Conservation (phyloP, 2,113 vertebrate species). For the Ceuthmochares aereus region DNA sequence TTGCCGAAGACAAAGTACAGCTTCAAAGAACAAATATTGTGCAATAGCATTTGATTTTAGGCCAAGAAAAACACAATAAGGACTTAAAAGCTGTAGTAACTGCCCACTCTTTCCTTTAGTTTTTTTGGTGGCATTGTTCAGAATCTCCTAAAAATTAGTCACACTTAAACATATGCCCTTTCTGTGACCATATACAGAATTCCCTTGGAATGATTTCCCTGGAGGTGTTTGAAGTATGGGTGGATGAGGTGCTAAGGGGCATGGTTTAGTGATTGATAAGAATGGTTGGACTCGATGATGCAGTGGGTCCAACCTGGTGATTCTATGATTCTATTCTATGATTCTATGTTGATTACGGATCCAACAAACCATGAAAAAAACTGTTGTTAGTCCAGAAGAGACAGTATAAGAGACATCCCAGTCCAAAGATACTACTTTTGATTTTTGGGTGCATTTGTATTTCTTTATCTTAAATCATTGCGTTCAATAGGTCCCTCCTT, state of each 20-base stretch:
- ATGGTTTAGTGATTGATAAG: too few relatives aligned
- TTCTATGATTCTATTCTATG: too few relatives aligned
- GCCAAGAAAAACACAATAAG: not conserved
- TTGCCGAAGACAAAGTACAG: not conserved
- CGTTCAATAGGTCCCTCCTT: not conserved
- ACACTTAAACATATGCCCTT: not conserved
- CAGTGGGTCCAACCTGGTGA: too few relatives aligned
- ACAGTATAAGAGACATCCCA: not conserved
- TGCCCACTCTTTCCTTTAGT: accelerated
- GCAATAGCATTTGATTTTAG: not conserved
- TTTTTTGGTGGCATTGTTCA: not conserved
- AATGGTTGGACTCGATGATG: too few relatives aligned
- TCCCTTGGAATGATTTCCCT: not conserved
- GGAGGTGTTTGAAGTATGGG: too few relatives aligned
- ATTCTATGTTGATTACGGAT: not conserved
- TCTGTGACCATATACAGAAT: not conserved
- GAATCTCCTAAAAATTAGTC: not conserved
- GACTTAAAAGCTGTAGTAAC: not conserved
- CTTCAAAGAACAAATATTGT: not conserved
- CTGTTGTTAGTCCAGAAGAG: not conserved
- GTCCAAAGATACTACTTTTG: not conserved
- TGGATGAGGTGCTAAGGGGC: too few relatives aligned
- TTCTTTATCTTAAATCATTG: not conserved
- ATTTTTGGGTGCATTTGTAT: not conserved
- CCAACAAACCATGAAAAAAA: not conserved